phyloP scores from a whole-genome alignment of 1,140 invertebrate genomes.

The Drosophila kanapiae region DNA sequence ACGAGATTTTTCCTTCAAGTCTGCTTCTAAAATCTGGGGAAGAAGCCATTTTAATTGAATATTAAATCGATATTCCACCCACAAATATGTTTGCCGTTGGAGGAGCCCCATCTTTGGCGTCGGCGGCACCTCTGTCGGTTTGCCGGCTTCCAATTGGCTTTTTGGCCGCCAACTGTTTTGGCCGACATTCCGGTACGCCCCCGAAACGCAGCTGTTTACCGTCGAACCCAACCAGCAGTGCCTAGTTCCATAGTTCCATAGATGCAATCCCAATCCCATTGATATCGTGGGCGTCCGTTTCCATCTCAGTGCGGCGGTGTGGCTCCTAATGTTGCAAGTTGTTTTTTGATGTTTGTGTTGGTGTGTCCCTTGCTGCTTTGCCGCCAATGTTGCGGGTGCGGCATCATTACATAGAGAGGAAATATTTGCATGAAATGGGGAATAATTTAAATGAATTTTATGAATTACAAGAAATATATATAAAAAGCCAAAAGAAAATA shows the following conservation, averaged over 20 bases:
- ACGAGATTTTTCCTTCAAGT: too few relatives aligned
- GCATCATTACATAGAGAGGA: constrained; percentile 6
- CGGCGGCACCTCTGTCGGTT: constrained; percentile 11
- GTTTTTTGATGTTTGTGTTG: not conserved
- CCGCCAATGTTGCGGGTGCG: constrained; percentile 56
- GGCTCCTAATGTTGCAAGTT: constrained; percentile 4
- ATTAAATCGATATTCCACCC: constrained; percentile 2
- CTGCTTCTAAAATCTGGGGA: not conserved
- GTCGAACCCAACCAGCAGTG: not conserved
- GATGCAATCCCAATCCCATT: not conserved
- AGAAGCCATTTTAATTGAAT: constrained; percentile 7
- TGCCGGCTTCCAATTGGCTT: constrained; percentile 5
- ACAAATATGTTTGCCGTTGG: not conserved
- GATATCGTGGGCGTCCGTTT: constrained; percentile 1
- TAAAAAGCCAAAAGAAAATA: too few relatives aligned
- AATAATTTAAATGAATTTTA: not conserved
- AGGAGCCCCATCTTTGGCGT: constrained; percentile 4
- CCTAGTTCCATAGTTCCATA: not conserved
- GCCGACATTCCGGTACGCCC: constrained; percentile 35
- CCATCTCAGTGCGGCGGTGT: constrained; percentile 1
- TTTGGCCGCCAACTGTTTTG: constrained; percentile 9
- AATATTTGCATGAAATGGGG: not conserved
- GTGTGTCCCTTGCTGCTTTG: constrained; percentile 6
- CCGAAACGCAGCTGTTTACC: constrained; percentile 33
- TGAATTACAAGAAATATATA: too few relatives aligned